Evolutionary conservation across 2,113 vertebrate genomes (phyloP), one percentile per base, ranked within the genome.

Genomic region (Microtus pennsylvanicus): DNA sequence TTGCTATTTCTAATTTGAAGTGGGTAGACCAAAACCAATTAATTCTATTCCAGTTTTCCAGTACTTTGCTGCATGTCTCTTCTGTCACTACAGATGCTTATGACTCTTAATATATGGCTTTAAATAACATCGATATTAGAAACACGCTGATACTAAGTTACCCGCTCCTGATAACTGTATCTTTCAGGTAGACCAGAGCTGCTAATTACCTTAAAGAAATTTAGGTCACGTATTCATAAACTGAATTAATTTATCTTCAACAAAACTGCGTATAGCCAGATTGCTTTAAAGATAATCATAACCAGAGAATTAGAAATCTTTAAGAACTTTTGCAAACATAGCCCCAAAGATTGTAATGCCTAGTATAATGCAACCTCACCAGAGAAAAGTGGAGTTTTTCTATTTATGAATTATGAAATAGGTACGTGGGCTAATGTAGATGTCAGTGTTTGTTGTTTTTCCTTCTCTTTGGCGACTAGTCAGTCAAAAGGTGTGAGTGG

Each of bases 51-150:
- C 96, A 97, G 97, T 97, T 97, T 97, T 96, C 93, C 96, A 97
- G 2, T 96, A 96, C 88, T 98, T 98, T 98, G 92, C 98, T 98
- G 93, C 97, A 38, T 98, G 96, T 98, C 97, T 98, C 97, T 98
- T 97, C 97, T 98, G 97, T 90, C 97, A 98, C 97, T 98, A 98
- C 98, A 98, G 98, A 98, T 98, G 98, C 98, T 98, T 98, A 96
- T 96, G 97, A 97, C 86, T 97, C 97, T 97, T 98, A 98, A 97
- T 89, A 97, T 98, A 97, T 98, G 98, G 96, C 98, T 99, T 98
- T 98, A 99, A 98, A 98, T 98, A 98, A 98, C 98, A 98, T 98
- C 3, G 96, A 97, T 98, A 99, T 98, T 98, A 98, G 98, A 98
- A 98, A 98, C 97, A 95, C 47, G 1, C 92, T 97, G 96, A 97